A percentile compares a stretch with the other conserved stretches of the same genome.
Evolutionary conservation across 2,113 vertebrate genomes (phyloP).

Genomic region (Noctilio leporinus): DNA sequence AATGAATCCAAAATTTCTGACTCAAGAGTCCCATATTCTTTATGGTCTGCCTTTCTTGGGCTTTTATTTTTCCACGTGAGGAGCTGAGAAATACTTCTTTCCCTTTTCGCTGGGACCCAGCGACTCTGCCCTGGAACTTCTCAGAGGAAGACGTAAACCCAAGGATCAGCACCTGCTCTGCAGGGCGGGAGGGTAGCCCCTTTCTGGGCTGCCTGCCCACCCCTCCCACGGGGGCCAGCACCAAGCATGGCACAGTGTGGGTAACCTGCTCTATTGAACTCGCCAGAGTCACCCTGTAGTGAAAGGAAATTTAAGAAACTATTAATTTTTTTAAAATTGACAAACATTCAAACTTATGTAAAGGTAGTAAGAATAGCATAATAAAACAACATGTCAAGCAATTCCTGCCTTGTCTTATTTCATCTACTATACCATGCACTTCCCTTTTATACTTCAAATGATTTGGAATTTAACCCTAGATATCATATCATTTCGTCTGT

Average conservation of each 20-base stretch:
- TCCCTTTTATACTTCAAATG: background rate
- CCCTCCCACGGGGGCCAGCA: background rate
- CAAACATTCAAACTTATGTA: background rate
- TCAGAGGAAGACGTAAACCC: background rate
- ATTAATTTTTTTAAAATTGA: background rate
- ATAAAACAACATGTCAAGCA: background rate
- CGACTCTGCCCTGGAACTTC: background rate
- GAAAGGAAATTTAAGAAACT: background rate
- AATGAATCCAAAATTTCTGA: background rate
- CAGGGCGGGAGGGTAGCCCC: background rate
- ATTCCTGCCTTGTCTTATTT: background rate
- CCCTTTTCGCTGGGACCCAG: background rate
- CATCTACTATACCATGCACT: background rate
- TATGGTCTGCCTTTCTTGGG: background rate
- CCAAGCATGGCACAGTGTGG: background rate
- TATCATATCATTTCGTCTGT: background rate
- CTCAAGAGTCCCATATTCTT: background rate
- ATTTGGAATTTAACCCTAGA: background rate
- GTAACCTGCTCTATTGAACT: background rate
- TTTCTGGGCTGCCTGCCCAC: background rate
- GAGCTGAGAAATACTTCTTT: background rate
- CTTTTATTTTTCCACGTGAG: background rate
- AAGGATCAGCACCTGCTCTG: background rate
- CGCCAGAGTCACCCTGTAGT: background rate
- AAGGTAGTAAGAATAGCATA: background rate